Conservation (phyloP, 1,140 invertebrate genomes). For the Aphaenogaster floridana region DNA sequence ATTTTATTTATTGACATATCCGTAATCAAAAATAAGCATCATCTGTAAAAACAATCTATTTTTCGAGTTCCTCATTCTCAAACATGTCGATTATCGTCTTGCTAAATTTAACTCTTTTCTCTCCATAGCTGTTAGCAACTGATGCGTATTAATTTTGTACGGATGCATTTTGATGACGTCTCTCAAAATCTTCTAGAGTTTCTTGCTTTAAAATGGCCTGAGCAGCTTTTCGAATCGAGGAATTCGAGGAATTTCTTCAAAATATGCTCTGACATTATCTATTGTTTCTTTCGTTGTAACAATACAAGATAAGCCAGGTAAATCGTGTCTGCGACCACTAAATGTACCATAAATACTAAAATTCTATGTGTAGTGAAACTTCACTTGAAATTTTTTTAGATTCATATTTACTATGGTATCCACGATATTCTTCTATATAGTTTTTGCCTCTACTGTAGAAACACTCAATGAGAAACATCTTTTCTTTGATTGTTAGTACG, state of each 20-base stretch:
- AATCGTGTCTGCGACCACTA: background rate
- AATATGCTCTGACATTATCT: background rate
- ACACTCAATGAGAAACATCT: too few species aligned
- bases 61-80: background rate
- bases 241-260: background rate
- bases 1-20: too few species aligned
- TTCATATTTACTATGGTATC: too few species aligned
- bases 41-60: too few species aligned
- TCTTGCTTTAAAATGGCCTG: conserved; percentile 7
- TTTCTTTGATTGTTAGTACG: too few species aligned
- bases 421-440: too few species aligned
- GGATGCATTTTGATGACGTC: background rate
- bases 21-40: too few species aligned
- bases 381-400: too few species aligned
- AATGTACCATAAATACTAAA: background rate
- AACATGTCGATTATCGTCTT: background rate
- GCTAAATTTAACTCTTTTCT: background rate
- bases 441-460: too few species aligned
- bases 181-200: conserved; percentile 28
- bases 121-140: conserved; percentile 10
- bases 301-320: background rate
- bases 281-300: conserved; percentile 21
- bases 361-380: background rate
- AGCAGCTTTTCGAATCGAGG: conserved; percentile 5
- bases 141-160: conserved; percentile 20